Percentiles rank a stretch among this genome's conserved stretches.
Conservation (phyloP, 2,797 vertebrate species). For the Anableps anableps region DNA sequence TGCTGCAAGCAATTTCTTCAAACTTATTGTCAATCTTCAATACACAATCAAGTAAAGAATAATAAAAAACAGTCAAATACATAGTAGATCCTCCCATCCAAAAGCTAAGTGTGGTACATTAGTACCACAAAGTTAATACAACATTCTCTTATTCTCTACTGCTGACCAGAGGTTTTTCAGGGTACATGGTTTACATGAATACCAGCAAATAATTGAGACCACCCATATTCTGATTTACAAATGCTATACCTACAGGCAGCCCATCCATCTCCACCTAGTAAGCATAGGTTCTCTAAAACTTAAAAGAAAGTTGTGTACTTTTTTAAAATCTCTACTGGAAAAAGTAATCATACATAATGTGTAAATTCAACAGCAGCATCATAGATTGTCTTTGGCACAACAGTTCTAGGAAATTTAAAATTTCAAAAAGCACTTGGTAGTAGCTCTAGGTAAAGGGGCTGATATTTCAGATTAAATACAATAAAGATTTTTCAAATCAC, state of each 20-base stretch:
- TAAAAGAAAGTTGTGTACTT: not conserved
- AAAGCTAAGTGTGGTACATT: constrained; percentile 37
- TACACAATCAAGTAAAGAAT: not conserved
- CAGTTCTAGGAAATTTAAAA: not conserved
- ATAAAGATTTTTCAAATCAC: not conserved
- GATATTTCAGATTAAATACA: not conserved
- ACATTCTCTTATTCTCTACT: constrained; percentile 1
- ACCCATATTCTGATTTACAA: not conserved
- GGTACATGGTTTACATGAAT: not conserved
- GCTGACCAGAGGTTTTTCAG: not conserved
- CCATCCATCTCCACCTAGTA: not conserved
- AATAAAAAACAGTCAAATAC: not conserved
- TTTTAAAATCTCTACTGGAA: not conserved
- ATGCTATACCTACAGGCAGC: not conserved
- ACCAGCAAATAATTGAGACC: not conserved
- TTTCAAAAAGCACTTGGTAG: not conserved
- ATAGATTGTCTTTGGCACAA: not conserved
- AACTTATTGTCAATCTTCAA: not conserved
- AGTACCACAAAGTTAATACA: constrained; percentile 55
- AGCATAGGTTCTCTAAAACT: not conserved
- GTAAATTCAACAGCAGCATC: not conserved
- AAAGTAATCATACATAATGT: not conserved
- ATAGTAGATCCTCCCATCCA: constrained; percentile 17
- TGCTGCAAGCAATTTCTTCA: not conserved
- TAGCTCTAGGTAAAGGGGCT: not conserved